These are phyloP conservation scores for Agrypnus murinus DNA, from an alignment of 2,888 invertebrate genomes.

Conservation along the genomic window DNA sequence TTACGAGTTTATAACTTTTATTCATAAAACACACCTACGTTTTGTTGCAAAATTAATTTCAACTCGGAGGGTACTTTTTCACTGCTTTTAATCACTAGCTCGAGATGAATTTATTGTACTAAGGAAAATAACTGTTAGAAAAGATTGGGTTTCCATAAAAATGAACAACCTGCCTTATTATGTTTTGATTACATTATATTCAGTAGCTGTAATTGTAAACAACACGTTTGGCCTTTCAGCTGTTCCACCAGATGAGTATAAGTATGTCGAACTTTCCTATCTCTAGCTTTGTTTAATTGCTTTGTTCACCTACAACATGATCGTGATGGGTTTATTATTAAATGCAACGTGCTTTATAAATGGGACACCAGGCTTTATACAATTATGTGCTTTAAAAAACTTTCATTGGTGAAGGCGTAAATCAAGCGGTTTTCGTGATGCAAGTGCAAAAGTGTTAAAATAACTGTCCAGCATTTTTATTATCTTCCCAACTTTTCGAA, in stretches of 20 bases:
- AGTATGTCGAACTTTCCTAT: constrained; percentile 40
- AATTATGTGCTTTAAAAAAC: constrained; percentile 23
- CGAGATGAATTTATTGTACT: too few relatives aligned
- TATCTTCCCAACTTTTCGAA: too few relatives aligned
- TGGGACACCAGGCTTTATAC: constrained; percentile 28
- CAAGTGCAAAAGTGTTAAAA: not conserved
- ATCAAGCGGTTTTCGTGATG: constrained; percentile 7
- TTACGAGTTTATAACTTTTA: constrained; percentile 1
- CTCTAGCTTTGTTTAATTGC: constrained; percentile 36
- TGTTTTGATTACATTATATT: constrained; percentile 18
- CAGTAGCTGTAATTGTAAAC: constrained; percentile 19
- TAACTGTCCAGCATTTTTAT: too few relatives aligned
- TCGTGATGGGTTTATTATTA: constrained; percentile 46
- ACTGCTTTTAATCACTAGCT: too few relatives aligned
- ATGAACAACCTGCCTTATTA: not conserved
- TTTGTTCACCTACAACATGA: constrained; percentile 32
- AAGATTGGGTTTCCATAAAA: not conserved
- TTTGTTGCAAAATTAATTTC: constrained; percentile 5
- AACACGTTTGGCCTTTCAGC: constrained; percentile 27
- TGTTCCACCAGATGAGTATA: constrained; percentile 29
- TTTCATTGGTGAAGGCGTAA: constrained; percentile 20
- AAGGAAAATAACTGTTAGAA: too few relatives aligned
- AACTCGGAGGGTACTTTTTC: not conserved
- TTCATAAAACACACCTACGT: constrained; percentile 14
- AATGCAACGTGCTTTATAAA: constrained; percentile 33